These are phyloP conservation scores for Pantherophis vulpinus DNA, from an alignment of 2,797 vertebrate species.

Conservation along the genomic window DNA sequence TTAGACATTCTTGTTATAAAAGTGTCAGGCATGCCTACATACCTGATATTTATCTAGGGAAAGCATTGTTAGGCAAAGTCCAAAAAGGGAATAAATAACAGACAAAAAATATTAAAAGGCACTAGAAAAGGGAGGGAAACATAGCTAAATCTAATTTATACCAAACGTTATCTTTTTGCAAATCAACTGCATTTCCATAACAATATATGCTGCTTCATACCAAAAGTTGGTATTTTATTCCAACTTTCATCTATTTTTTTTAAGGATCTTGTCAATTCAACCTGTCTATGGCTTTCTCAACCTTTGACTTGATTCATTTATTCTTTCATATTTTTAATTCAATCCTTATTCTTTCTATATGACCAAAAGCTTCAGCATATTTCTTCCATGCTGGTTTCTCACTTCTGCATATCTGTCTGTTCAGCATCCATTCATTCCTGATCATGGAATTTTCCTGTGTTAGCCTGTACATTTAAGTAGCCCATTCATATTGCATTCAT, in stretches of 20 bases:
- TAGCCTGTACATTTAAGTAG: neutral
- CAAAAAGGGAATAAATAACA: neutral
- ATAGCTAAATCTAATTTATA: neutral
- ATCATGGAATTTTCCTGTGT: neutral
- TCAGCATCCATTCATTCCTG: neutral
- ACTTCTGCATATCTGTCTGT: neutral
- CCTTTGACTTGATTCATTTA: neutral
- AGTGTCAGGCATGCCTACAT: neutral
- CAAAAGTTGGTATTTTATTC: neutral
- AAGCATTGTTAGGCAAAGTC: neutral
- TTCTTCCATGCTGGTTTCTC: neutral
- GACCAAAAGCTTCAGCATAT: neutral
- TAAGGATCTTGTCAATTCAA: neutral
- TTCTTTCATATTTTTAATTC: neutral
- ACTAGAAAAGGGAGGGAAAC: neutral
- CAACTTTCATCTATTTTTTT: neutral
- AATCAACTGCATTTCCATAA: neutral
- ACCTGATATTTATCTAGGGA: neutral
- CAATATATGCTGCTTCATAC: neutral
- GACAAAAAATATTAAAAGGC: neutral
- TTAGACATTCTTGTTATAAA: neutral
- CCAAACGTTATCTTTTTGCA: neutral
- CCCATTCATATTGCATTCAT: neutral
- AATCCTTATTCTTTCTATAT: neutral
- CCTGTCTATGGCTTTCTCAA: neutral